Conservation (phyloP, 2,888 invertebrate genomes). For the Drosophila lacicola region DNA sequence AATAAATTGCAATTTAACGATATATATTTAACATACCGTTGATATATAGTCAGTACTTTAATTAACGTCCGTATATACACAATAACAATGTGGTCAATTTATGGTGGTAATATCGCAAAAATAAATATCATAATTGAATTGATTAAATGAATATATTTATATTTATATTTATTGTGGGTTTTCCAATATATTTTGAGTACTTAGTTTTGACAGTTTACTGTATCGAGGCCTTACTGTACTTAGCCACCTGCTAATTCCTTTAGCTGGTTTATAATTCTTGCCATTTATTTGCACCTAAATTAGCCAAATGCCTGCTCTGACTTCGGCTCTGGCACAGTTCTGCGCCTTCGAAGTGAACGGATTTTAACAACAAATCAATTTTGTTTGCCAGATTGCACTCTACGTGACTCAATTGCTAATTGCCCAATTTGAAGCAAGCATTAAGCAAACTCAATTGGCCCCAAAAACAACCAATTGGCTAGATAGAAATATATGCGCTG, state of each 20-base stretch:
- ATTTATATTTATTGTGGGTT: too few relatives aligned
- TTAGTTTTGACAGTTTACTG: neutral
- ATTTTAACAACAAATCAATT: conserved; percentile 77
- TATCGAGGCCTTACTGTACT: neutral
- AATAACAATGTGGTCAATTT: neutral
- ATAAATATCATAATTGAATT: too few relatives aligned
- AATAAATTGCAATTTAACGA: conserved; percentile 33
- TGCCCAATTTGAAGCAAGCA: conserved; percentile 57
- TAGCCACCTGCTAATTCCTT: neutral
- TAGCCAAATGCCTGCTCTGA: conserved; percentile 19
- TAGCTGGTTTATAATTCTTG: conserved; percentile 5
- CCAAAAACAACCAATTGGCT: conserved; percentile 10
- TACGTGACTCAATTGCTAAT: conserved; percentile 75
- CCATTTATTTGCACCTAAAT: conserved; percentile 25
- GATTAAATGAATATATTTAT: too few relatives aligned
- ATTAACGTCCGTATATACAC: neutral
- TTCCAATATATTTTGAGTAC: too few relatives aligned
- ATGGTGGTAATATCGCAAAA: neutral
- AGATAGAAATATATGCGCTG: conserved; percentile 4
- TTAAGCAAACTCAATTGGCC: conserved; percentile 14
- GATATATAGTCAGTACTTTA: conserved; percentile 13
- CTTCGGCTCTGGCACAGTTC: conserved; percentile 34
- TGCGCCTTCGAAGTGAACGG: conserved; percentile 30
- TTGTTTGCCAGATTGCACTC: conserved; percentile 75
- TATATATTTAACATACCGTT: neutral